phyloP scores from a whole-genome alignment of 2,888 invertebrate species.

The Leptura quadrifasciata region DNA sequence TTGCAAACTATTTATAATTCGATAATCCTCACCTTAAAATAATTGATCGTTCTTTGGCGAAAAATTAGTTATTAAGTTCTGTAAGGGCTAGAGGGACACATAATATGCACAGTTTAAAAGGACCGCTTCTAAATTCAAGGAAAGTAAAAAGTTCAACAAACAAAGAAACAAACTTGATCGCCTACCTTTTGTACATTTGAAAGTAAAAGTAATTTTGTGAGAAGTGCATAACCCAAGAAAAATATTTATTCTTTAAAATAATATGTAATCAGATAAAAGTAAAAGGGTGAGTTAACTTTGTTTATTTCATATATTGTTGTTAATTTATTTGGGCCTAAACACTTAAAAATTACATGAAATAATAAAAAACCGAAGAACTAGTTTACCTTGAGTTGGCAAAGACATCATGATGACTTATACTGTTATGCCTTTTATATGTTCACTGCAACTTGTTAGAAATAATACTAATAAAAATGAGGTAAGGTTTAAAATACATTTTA shows the following conservation, averaged over 20 bases:
- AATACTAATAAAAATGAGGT: slow-evolving; percentile 57
- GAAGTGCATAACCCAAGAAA: slow-evolving; percentile 43
- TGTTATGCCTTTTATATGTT: slow-evolving; percentile 52
- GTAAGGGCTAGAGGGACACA: slow-evolving; percentile 3
- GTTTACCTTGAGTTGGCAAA: slow-evolving; percentile 72
- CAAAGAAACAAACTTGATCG: slow-evolving; percentile 70
- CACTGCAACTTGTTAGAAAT: slow-evolving; percentile 45
- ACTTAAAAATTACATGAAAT: slow-evolving; percentile 36
- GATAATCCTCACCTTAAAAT: slow-evolving; percentile 51
- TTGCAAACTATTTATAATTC: slow-evolving; percentile 36
- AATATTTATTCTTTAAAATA: slow-evolving; percentile 42
- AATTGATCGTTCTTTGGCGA: slow-evolving; percentile 50
- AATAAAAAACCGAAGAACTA: slow-evolving; percentile 63
- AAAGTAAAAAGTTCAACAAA: slow-evolving; percentile 68
- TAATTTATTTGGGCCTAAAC: slow-evolving; percentile 23
- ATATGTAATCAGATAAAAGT: slow-evolving; percentile 43
- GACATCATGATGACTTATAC: slow-evolving; percentile 65
- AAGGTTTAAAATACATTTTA: slow-evolving; percentile 43
- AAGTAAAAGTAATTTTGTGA: slow-evolving; percentile 70
- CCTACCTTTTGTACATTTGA: slow-evolving; percentile 68
- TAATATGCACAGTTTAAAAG: slow-evolving; percentile 43
- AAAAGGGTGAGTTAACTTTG: slow-evolving; percentile 50
- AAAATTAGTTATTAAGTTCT: slow-evolving; percentile 46
- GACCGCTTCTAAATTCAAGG: slow-evolving; percentile 55
- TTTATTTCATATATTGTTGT: slow-evolving; percentile 24